A percentile compares a stretch with the other conserved stretches of the same genome.
These are phyloP conservation scores for Auanema sp. DNA, from an alignment of 2,888 invertebrate species.

Conservation along the genomic window DNA sequence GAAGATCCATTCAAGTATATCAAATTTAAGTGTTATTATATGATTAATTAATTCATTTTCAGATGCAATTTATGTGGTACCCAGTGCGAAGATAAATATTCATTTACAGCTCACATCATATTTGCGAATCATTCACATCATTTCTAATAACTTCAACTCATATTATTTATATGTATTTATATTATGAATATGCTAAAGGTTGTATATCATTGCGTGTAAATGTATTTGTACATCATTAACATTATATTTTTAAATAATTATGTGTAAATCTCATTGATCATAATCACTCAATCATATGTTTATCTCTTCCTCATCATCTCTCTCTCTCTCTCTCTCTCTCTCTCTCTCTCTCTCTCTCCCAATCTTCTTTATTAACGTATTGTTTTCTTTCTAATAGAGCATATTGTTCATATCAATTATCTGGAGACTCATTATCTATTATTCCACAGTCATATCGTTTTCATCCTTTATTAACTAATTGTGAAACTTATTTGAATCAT, in stretches of 20 bases:
- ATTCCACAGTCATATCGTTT: not conserved
- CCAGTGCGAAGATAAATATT: constrained; percentile 89
- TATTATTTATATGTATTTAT: not conserved
- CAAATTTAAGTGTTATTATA: not conserved
- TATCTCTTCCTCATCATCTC: too few relatives aligned
- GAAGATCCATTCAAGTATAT: constrained; percentile 92
- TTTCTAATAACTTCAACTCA: not conserved
- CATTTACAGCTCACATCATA: constrained; percentile 91
- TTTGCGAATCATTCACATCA: constrained; percentile 68
- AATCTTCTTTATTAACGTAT: too few relatives aligned
- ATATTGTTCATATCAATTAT: not conserved
- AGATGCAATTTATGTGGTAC: constrained; percentile 86
- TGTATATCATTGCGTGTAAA: too few relatives aligned
- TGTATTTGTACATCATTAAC: too few relatives aligned
- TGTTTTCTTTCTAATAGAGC: too few relatives aligned
- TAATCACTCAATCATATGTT: too few relatives aligned
- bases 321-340: too few relatives aligned
- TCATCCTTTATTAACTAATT: not conserved
- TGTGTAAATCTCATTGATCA: too few relatives aligned
- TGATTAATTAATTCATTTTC: not conserved
- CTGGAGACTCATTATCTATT: not conserved
- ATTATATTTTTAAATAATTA: too few relatives aligned
- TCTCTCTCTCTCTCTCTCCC: too few relatives aligned
- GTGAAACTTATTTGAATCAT: not conserved
- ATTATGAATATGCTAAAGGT: too few relatives aligned